Base-by-base conservation (phyloP, 2,888 invertebrate genomes). In the Drosophila affinis region DNA sequence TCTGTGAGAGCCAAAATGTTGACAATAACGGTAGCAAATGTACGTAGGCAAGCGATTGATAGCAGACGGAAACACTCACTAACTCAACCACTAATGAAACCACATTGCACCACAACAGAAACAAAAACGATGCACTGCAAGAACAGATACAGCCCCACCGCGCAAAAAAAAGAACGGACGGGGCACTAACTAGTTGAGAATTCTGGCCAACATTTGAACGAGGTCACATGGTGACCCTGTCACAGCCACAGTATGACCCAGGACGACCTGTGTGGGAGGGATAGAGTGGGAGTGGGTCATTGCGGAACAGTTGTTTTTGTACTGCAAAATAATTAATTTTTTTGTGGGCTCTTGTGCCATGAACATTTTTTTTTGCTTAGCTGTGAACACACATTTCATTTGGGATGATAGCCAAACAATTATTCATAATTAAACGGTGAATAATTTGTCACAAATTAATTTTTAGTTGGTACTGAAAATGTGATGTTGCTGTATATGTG, bases 21-120 rank as follows among this genome's bases (percentile, higher is more conserved):
- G 63, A 72, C 57, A 72, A 53, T 72, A 57, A 57, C 63, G 57
- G 57, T 57, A 72, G 44, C 10, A 48, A 27, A 49, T 39, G 3
- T 39, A 12, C 32, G 4, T 1, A 34, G 34, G 12, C 32, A 34
- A 3, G 0, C 32, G 4, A 34, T 3, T 14, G 14, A 48, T 27
- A 14, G 48, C 72, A 24, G 52, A 53, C 46, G 17, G 51, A 51
- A 51, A 32, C 51, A 56, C 56, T 54, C 56, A 62, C 52, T 18
- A 52, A 47, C 45, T 32, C 47, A 64, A 60, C 72, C 72, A 73
- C 67, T 72, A 72, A 72, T 67, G 67, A 67, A 72, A 73, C 61
- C 67, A 67, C 65, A 57, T 52, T 39, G 52, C 56, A 65, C 73
- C 73, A 65, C 65, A 61, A 61, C 51, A 59, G 64, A 58, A 65